phyloP scores from a whole-genome alignment of 2,113 vertebrate species.

The Cyprinus carpio region DNA sequence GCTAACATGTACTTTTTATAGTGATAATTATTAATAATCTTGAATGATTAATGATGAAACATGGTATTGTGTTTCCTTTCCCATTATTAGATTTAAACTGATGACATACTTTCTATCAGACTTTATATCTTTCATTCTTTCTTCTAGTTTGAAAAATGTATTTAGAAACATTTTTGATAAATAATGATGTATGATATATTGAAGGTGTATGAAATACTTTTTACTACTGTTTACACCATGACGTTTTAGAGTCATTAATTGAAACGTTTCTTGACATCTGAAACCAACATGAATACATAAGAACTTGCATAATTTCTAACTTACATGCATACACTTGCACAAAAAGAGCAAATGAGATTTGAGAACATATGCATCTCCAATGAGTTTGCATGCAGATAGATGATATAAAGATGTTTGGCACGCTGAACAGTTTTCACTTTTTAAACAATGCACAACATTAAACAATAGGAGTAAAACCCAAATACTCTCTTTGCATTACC shows the following conservation, averaged over 20 bases:
- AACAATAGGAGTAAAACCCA: background rate
- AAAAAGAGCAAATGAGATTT: background rate
- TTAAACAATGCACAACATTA: background rate
- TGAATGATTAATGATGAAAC: no score
- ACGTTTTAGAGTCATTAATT: no score
- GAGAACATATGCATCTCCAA: background rate
- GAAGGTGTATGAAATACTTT: no score
- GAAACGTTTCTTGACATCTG: background rate
- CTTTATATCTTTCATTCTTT: no score
- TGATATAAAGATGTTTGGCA: background rate
- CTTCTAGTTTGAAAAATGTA: no score
- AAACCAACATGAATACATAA: background rate
- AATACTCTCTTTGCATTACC: conserved; percentile 10
- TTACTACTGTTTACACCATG: no score
- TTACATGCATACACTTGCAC: background rate
- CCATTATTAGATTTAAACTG: no score
- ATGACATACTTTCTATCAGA: no score
- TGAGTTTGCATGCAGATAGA: background rate
- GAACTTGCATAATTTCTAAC: background rate
- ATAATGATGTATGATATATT: no score
- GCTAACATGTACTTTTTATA: conserved; percentile 11
- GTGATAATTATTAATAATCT: background rate
- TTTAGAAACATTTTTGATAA: no score
- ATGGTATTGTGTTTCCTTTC: no score
- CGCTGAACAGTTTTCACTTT: conserved; percentile 14